Evolutionary conservation across 35 echinoderm and acorn worm species (phyloP).

Genomic region (Apostichopus californicus): DNA sequence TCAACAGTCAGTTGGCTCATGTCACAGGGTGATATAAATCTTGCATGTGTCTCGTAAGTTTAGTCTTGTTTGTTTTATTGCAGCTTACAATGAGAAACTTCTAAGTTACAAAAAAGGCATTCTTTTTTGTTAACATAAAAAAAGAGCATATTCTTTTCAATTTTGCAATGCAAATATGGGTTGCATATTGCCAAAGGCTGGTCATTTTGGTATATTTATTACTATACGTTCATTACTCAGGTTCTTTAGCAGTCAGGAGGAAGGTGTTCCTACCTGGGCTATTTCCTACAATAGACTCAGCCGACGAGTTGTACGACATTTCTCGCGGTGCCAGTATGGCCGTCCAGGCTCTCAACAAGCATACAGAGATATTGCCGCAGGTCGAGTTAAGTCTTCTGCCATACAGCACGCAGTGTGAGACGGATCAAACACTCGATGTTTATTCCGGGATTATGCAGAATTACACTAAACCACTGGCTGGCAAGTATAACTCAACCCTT

Average conservation of each 20-base stretch:
- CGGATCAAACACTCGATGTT: background rate
- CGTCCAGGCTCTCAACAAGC: slow-evolving; percentile 19
- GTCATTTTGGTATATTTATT: too few relatives aligned
- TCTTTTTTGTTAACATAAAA: too few relatives aligned
- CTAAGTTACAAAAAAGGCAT: too few relatives aligned
- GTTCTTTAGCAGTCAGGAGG: slow-evolving; percentile 13
- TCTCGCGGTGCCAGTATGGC: slow-evolving; percentile 48
- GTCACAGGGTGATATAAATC: too few relatives aligned
- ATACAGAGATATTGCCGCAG: background rate
- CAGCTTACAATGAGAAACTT: too few relatives aligned
- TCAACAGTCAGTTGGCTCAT: too few relatives aligned
- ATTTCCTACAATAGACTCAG: slow-evolving; percentile 11
- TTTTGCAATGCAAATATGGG: too few relatives aligned
- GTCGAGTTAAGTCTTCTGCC: background rate
- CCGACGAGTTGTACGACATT: background rate
- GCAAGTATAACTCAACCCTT: background rate
- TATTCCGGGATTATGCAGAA: slow-evolving; percentile 27
- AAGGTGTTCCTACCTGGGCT: slow-evolving; percentile 15
- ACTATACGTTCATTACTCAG: background rate
- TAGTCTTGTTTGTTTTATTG: too few relatives aligned
- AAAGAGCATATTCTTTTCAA: too few relatives aligned
- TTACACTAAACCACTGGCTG: slow-evolving; percentile 33
- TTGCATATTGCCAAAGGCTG: too few relatives aligned
- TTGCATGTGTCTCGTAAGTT: too few relatives aligned
- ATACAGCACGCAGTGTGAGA: slow-evolving; percentile 44